Percentiles rank a stretch among this genome's conserved stretches.
phyloP scores from a whole-genome alignment of 2,888 invertebrate species.

The Lomographa bimaculata region DNA sequence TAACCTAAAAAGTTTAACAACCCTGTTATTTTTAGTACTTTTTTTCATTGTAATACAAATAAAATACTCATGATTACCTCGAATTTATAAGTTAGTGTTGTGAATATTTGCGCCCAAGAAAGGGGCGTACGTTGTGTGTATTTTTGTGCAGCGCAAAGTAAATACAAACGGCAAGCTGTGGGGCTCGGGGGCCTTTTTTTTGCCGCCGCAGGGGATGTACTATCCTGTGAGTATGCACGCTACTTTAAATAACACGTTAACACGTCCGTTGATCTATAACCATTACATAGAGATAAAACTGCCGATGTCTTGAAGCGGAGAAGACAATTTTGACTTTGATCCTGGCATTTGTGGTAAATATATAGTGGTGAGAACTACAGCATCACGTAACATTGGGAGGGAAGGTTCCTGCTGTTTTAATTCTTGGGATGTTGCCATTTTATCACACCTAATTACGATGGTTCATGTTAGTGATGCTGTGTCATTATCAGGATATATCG shows the following conservation, averaged over 20 bases:
- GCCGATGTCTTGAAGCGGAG: constrained; percentile 5
- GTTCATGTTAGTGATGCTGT: not conserved
- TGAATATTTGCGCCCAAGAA: constrained; percentile 69
- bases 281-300: constrained; percentile 5
- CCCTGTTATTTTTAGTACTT: constrained; percentile 62
- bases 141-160: constrained; percentile 84
- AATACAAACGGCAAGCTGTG: constrained; percentile 96
- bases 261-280: constrained; percentile 25
- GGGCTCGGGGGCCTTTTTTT: constrained; percentile 97
- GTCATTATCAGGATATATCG: no score
- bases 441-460: no score
- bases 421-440: constrained; percentile 9
- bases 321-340: constrained; percentile 14
- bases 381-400: constrained; percentile 20
- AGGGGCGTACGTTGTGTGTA: constrained; percentile 78
- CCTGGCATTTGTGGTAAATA: constrained; percentile 17
- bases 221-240: constrained; percentile 92
- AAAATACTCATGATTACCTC: constrained; percentile 78
- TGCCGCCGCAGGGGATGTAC: constrained; percentile 98
- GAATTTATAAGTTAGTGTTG: constrained; percentile 79
- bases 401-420: not conserved
- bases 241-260: constrained; percentile 22
- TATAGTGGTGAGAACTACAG: constrained; percentile 17
- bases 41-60: constrained; percentile 56
- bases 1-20: constrained; percentile 77